Percentiles rank a stretch among this genome's conserved stretches.
Conservation (phyloP, 2,888 invertebrate genomes). For the Atrina japonica region DNA sequence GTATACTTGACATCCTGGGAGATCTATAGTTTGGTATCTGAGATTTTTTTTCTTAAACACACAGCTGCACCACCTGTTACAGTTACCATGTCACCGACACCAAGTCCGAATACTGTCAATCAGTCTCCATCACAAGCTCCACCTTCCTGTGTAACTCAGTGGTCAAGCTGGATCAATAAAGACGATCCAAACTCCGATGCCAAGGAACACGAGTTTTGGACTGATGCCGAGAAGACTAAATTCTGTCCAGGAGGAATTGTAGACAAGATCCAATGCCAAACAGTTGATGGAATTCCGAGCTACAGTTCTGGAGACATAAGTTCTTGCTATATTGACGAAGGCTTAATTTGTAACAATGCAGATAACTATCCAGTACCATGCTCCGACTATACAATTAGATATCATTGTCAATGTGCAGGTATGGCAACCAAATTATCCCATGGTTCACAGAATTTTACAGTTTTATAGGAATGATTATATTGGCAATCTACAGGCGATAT, state of each 20-base stretch:
- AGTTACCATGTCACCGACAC: conserved; percentile 6
- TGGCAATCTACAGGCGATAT: too few relatives aligned
- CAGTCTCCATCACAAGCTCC: not conserved
- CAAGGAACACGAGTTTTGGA: conserved; percentile 65
- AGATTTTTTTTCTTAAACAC: too few relatives aligned
- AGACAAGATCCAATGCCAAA: conserved; percentile 71
- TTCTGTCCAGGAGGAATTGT: conserved; percentile 71
- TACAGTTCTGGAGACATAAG: conserved; percentile 63
- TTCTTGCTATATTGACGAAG: conserved; percentile 84
- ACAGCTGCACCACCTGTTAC: conserved; percentile 9
- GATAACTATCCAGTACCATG: conserved; percentile 60
- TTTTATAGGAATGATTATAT: too few relatives aligned
- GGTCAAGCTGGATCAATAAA: conserved; percentile 67
- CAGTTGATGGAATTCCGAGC: conserved; percentile 55
- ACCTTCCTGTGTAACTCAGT: conserved; percentile 36
- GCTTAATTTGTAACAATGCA: conserved; percentile 84
- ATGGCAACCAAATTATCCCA: not conserved
- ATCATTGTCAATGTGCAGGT: conserved; percentile 47
- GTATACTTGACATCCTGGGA: too few relatives aligned
- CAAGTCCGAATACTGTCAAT: not conserved
- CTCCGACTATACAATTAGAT: conserved; percentile 72
- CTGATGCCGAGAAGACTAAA: conserved; percentile 50
- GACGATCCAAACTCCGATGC: conserved; percentile 57
- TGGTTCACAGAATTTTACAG: too few relatives aligned
- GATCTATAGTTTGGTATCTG: too few relatives aligned